Base-by-base conservation (phyloP, 2,113 vertebrate genomes). In the Maylandia zebra region DNA sequence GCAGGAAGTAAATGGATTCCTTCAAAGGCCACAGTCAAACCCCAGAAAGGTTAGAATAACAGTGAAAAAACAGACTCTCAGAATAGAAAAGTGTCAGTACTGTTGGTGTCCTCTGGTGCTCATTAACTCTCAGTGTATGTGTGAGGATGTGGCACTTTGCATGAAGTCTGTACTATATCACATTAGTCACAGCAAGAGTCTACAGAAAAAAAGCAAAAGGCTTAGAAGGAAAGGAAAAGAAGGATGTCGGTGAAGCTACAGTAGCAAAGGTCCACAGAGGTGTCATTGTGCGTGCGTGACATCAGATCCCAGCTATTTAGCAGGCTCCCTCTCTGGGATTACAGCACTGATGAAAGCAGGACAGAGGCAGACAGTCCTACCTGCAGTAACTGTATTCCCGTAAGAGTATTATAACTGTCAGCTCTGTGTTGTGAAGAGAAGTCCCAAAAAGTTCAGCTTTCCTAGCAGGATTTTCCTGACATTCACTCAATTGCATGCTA, bases 271-370 rank as follows among this genome's bases (percentile, higher is more conserved):
- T 36, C 78, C 48, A 94, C 90, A 92, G 89, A 86, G 69, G 57
- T 88, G 90, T 88, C 61, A 89, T 86, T 93, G 93, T 92, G 83
- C 19, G 66, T 82, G 19, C 38, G 71, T 93, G 94, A 94, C 92
- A 95, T 93, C 88, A 95, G 92, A 93, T 83, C 74, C 82, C 32
- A 66, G 91, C 82, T 87, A 91, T 90, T 95, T 91, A 90, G 79
- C 87, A 86, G 84, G 30, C 64, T 38, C 8, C 48, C 80, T 90
- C 59, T 90, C 78, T 88, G 90, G 85, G 89, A 84, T 84, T 86
- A 88, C 81, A 91, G 71, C 16, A 14, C 32, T 59, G 71, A 89
- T 59, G 92, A 89, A 83, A 38, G 52, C 81, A 61, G 59, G 84
- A 76, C 55, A 14, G 55, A 24, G 27, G 19, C 17, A 30, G 19